Base-by-base conservation (phyloP, 1,140 invertebrate genomes). In the Epicauta chinensis region DNA sequence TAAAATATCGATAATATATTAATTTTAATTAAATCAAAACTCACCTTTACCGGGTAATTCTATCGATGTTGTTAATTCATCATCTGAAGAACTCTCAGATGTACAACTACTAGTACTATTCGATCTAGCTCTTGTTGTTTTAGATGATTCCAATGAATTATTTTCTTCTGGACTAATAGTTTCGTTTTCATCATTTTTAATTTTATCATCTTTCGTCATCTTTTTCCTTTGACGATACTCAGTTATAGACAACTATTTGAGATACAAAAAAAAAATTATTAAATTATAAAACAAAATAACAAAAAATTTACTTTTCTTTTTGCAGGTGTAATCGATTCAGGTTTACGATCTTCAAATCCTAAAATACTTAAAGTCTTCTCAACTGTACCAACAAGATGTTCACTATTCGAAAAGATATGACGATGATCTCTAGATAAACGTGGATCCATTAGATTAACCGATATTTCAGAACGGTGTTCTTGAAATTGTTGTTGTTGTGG, bases 161-260 rank as follows among this genome's bases (percentile, higher is more conserved):
- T 71, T 71, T 35, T 65, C 65, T 34, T 65, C 65, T 7, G 54
- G 55, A n/a, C 55, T 51, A 6, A 42, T 52, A 2, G 44, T 6
- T 34, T 60, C 59, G 0, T 36, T 31, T 40, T 58, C 53, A 39
- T 55, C 49, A 14, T 64, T 66, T 12, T 60, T 53, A 3, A 34
- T 55, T 48, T 56, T 62, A 29, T 64, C 62, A 39, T 59, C 67
- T n/a, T 55, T 56, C 3, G 71, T 76, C 16, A 76, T 70, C 57
- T 80, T 77, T 52, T 82, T 82, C 13, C 83, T 72, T 62, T 83
- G 80, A 13, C 83, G 73, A 62, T 87, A 87, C 58, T 87, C 84
- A 9, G 81, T 78, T 62, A 87, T 80, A 6, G 83, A 85, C 7
- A 87, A 71, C 83, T 86, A 50, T 1, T 5, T 5, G 10, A 75